Conservation (phyloP, 2,113 vertebrate species). For the Taurulus bubalis region DNA sequence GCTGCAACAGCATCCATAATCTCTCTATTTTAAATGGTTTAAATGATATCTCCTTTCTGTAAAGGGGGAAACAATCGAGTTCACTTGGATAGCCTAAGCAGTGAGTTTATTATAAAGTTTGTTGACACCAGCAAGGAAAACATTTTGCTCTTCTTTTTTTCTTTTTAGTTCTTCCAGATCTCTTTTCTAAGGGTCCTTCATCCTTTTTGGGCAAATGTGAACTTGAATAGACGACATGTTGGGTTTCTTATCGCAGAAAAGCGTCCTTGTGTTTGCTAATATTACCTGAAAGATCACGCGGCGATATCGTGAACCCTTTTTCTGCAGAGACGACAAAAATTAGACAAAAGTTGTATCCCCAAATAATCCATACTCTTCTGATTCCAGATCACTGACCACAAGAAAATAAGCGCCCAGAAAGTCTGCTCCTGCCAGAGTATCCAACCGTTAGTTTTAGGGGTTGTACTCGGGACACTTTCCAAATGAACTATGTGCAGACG, state of each 20-base stretch:
- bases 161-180: background rate
- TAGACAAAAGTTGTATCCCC: background rate
- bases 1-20: background rate
- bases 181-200: background rate
- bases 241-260: constrained; percentile 12
- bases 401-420: background rate
- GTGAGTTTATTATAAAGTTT: background rate
- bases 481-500: constrained; percentile 22
- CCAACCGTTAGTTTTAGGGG: background rate
- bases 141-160: background rate
- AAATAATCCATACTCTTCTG: background rate
- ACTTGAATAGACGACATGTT: constrained; percentile 1
- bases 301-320: background rate
- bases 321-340: background rate
- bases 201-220: background rate
- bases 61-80: background rate
- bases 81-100: no score
- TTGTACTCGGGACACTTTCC: background rate
- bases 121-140: background rate
- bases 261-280: background rate
- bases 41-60: background rate
- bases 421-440: background rate
- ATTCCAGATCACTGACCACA: constrained; percentile 12
- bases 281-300: background rate
- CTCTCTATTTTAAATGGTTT: background rate